Percentiles rank a stretch among this genome's conserved stretches.
phyloP scores from a whole-genome alignment of 2,113 vertebrate genomes.

The Podarcis raffonei region DNA sequence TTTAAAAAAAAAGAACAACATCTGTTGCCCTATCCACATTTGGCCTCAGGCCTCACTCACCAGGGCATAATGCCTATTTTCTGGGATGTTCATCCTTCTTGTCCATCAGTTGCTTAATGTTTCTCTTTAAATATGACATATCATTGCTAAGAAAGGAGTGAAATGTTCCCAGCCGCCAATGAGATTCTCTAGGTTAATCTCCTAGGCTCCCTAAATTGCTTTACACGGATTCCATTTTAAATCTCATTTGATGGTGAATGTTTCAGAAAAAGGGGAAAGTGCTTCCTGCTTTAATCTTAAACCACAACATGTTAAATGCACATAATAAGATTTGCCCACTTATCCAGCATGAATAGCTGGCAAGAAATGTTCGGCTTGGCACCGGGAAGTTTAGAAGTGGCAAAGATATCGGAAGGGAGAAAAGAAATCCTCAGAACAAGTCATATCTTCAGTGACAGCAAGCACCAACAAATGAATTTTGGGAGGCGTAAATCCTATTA shows the following conservation, averaged over 20 bases:
- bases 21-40: no score
- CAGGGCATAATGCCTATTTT: no score
- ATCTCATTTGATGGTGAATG: slow-evolving; percentile 15
- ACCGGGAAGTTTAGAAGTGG: background rate
- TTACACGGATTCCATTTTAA: slow-evolving; percentile 51
- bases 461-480: background rate
- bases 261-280: slow-evolving; percentile 18
- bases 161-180: slow-evolving; percentile 16
- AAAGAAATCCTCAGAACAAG: background rate
- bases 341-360: slow-evolving; percentile 44
- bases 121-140: slow-evolving; percentile 15
- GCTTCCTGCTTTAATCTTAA: slow-evolving; percentile 46
- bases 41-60: no score
- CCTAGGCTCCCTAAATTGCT: slow-evolving; percentile 31
- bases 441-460: background rate
- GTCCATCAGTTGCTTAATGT: background rate
- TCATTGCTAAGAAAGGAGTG: slow-evolving; percentile 7
- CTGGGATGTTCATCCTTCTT: background rate
- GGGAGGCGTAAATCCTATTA: background rate
- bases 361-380: slow-evolving; percentile 56
- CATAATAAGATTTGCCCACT: slow-evolving; percentile 58
- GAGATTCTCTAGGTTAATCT: slow-evolving; percentile 40
- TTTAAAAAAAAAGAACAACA: no score
- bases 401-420: slow-evolving; percentile 30
- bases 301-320: slow-evolving; percentile 40